phyloP scores from a whole-genome alignment of 2,888 invertebrate species.

The Brachyptera putata region DNA sequence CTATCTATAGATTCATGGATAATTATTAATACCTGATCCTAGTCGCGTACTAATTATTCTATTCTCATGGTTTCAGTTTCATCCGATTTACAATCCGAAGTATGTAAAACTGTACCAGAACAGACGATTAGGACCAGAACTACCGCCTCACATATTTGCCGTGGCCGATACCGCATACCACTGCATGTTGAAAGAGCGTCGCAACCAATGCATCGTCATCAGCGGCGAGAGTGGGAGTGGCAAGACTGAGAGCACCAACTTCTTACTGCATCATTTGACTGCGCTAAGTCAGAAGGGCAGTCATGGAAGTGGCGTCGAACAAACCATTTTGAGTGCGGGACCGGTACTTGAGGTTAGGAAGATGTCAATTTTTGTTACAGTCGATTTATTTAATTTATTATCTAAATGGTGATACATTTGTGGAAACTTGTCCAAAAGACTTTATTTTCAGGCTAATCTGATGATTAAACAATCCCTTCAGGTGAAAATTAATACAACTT shows the following conservation, averaged over 20 bases:
- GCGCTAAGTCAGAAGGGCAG: slow-evolving; percentile 92
- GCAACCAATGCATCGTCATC: slow-evolving; percentile 93
- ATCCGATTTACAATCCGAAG: slow-evolving; percentile 96
- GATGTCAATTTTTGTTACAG: too few relatives aligned
- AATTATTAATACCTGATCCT: too few relatives aligned
- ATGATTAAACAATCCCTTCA: too few relatives aligned
- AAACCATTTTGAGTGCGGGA: slow-evolving; percentile 92
- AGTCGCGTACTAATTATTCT: too few relatives aligned
- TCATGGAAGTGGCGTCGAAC: slow-evolving; percentile 93
- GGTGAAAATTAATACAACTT: too few relatives aligned
- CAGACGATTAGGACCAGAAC: slow-evolving; percentile 80
- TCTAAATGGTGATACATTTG: neutral
- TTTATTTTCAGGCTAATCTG: neutral
- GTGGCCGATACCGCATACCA: slow-evolving; percentile 93
- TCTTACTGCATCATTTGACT: slow-evolving; percentile 89
- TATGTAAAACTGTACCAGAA: slow-evolving; percentile 95
- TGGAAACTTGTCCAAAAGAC: neutral
- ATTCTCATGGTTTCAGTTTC: slow-evolving; percentile 71
- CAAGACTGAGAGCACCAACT: slow-evolving; percentile 95
- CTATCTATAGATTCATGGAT: neutral
- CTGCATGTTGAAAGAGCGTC: slow-evolving; percentile 86
- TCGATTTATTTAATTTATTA: too few relatives aligned
- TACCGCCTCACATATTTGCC: slow-evolving; percentile 96
- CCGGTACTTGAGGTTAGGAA: slow-evolving; percentile 78
- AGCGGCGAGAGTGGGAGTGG: slow-evolving; percentile 95